Base-by-base conservation (phyloP, 2,113 vertebrate species). In the Triplophysa dalaica region DNA sequence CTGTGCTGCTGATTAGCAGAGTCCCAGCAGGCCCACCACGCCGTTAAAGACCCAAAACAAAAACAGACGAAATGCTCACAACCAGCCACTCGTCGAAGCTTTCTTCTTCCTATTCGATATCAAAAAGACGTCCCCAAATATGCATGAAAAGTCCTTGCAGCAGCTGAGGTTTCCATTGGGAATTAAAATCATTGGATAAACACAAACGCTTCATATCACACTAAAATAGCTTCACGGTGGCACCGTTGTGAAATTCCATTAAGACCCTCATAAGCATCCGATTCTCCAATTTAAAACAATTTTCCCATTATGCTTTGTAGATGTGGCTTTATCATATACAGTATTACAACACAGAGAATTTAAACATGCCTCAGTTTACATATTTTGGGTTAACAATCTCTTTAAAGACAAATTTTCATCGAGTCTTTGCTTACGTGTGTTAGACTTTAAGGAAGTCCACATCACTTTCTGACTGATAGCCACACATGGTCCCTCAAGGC, bases 111-210 rank as follows among this genome's bases (percentile, higher is more conserved):
- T 2, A 80, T 80, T 86, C 66, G 81, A 87, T 84, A 84, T 70
- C 61, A 81, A 24, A 81, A 41, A 80, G 64, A 81, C 19, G 81
- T 77, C 77, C 63, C 38, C 48, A 58, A 61, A 54, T 61, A 8
- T 65, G 73, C 3, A 17, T 82, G 75, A 78, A 78, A 83, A 79
- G 64, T 38, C 33, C 78, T 64, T 21, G 33, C 73, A 56, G 61
- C 83, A 84, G 81, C 85, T 80, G 72, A n/a, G 80, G 58, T 75
- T 52, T 33, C 82, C 62, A 41, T 82, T 84, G 84, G 87, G 85
- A 69, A 58, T 50, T 54, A 75, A 56, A 56, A n/a, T 38, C 19
- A 13, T 21, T 48, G 13, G 24, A 56, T 56, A 48, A 54, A 80
- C 21, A 61, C 50, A 66, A 26, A 73, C 67, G 77, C 69, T 29